Base-by-base conservation (phyloP, 2,888 invertebrate genomes). In the Megaustenia siamemsis region DNA sequence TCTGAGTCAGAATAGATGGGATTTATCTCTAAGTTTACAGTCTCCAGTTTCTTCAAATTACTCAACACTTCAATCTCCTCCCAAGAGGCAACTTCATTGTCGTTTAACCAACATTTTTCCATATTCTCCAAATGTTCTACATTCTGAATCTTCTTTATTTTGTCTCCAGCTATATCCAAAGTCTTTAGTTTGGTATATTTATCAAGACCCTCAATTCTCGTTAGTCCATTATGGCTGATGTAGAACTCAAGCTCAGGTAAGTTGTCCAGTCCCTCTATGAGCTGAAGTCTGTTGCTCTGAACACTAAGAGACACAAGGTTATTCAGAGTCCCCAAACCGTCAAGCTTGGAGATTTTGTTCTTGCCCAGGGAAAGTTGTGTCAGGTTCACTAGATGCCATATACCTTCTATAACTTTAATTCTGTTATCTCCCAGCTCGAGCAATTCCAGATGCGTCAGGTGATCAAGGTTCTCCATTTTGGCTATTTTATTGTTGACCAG, bases 41-140 rank as follows among this genome's bases (percentile, higher is more conserved):
- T 99, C 79, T 94, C 91, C 45, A 95, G 91, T 21, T 93, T 91
- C 56, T 93, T 92, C 80, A 95, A 90, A 18, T 93, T 90, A 10
- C 95, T 94, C 69, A 99, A 95, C 79, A 95, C 86, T 68, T 98
- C 97, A 2, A 99, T 93, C 38, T 96, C 96, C 28, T 95, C 95
- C 99, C 99, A 99, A 75, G 97, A 96, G 71, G 96, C 94, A 69
- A 99, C 95, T 90, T 96, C 95, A 94, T 99, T 99, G 94, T 98
- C 96, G 93, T 99, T 99, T 86, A 98, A 94, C 99, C 99, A 99
- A 91, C 99, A 96, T 94, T 99, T 99, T 92, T 97, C 96, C 87
- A 99, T 95, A n/a, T 96, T 95, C 1, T 90, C 93, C 90, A 99
- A 95, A 93, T 97, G 96, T 21, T 95, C 94, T 18, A 99, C 94